Evolutionary conservation across 2,797 vertebrate genomes (phyloP), one percentile per base, ranked within the genome.

Genomic region (Hyperoplus immaculatus): DNA sequence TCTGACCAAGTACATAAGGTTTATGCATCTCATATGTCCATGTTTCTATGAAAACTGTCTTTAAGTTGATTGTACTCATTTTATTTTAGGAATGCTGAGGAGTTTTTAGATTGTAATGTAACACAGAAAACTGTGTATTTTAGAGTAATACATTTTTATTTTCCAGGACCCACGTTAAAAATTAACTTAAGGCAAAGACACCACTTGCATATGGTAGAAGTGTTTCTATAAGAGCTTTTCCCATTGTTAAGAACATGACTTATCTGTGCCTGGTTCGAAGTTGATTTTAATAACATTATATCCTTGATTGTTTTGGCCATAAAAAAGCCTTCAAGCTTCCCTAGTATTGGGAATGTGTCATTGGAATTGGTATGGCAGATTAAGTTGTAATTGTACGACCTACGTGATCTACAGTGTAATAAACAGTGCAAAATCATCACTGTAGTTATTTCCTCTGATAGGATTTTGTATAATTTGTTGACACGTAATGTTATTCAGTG

Each of bases 281-380:
- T 63, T 72, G 64, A 69, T 74, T 82, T 42, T 46, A 69, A 77
- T 65, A 10, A 43, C 39, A 56, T 75, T 68, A 50, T 36, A 21
- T 57, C 39, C 11, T 45, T 83, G 70, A 81, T 82, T 64, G 51
- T 54, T 72, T 66, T 71, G 36, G n/a, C 4, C 51, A 15, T 11
- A 66, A 42, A 83, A 78, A 84, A 58, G 49, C 45, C 38, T 68
- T 67, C 47, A 67, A 51, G 59, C 50, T 10, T 72, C 56, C 46
- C 18, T 12, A 12, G 53, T 72, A 57, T 74, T 50, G 36, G 16
- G 46, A n/a, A 62, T 47, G 69, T 66, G 41, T 80, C 43, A 72
- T 18, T 80, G 36, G 60, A 70, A 57, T 54, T 76, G 62, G 53
- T 41, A 41, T 63, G 41, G 39, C n/a, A 62, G 58, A 70, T 29